Base-by-base conservation (phyloP, 1,140 invertebrate species). In the Cydia splendana region DNA sequence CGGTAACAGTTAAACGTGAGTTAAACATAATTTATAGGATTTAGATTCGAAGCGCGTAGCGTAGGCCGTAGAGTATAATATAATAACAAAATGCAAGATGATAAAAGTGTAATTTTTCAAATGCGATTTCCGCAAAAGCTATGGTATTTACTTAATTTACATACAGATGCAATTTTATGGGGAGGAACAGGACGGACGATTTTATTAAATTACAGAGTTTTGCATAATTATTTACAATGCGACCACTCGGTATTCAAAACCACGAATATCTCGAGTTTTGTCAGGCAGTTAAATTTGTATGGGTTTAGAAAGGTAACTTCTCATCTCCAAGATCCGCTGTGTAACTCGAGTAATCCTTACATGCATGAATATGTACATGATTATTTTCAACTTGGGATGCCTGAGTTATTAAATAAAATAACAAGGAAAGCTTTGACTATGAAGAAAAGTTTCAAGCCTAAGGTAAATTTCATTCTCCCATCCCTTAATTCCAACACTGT, bases 281-380 rank as follows among this genome's bases (percentile, higher is more conserved):
- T 95, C 15, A 89, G 95, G 34, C 95, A 95, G 76, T 83, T 95
- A 18, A 95, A 95, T 84, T 90, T 95, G 13, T 95, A 95, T 78
- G 95, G 95, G 0, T 95, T 95, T 84, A 93, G 95, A 15, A 95
- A 95, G 90, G 94, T 95, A 18, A 94, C 94, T 9, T 94, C 94
- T 0, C 94, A 95, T 80, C 92, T 93, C 74, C 95, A 94, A 77
- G 94, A 95, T 78, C 92, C 93, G 10, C 79, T 93, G 9, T 94
- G 93, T 78, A 94, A 94, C 82, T 92, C 91, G 3, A 93, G 93
- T 76, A 94, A 95, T 83, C 93, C 94, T 38, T 93, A 94, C 71
- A 92, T 95, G 76, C 95, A 95, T 76, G 95, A 95, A 79, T 95
- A 95, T 86, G 80, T 94, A 7, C 94, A 95, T 78, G 94, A 95